Conservation (phyloP, 2,797 vertebrate species). For the Sebastes glaucus region DNA sequence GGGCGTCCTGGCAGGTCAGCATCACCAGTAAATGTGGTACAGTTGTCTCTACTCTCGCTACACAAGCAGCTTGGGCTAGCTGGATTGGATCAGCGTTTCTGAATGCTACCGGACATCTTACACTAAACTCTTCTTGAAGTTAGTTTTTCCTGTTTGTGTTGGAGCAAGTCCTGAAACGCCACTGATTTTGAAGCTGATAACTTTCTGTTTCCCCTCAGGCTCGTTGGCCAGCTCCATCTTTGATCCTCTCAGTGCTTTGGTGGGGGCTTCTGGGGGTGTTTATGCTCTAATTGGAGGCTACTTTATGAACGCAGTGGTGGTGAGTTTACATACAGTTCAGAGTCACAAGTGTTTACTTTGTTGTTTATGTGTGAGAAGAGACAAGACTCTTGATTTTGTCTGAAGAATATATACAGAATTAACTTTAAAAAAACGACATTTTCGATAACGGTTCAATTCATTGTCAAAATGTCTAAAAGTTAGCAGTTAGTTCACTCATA, state of each 20-base stretch:
- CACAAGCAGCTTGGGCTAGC: background rate
- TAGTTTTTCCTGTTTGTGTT: conserved; percentile 21
- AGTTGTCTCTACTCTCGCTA: background rate
- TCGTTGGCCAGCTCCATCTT: conserved; percentile 93
- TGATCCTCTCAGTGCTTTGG: conserved; percentile 86
- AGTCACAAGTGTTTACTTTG: background rate
- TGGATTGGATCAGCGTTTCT: background rate
- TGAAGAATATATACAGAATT: no score
- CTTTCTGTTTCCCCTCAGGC: conserved; percentile 74
- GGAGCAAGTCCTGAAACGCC: background rate
- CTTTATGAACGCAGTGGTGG: conserved; percentile 93
- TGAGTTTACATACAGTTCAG: conserved; percentile 67
- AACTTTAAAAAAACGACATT: accelerated
- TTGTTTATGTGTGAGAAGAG: background rate
- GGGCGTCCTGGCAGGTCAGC: conserved; percentile 90
- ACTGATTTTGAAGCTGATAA: background rate
- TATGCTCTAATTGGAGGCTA: conserved; percentile 93
- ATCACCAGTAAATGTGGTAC: background rate
- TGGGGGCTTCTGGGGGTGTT: conserved; percentile 92
- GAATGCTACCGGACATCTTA: background rate
- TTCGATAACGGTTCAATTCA: background rate
- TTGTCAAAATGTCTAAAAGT: background rate
- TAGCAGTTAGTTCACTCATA: background rate
- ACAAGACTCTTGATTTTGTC: no score
- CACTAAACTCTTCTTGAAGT: background rate